Conservation (phyloP, 2,888 invertebrate species). For the Cosmopolites sordidus region DNA sequence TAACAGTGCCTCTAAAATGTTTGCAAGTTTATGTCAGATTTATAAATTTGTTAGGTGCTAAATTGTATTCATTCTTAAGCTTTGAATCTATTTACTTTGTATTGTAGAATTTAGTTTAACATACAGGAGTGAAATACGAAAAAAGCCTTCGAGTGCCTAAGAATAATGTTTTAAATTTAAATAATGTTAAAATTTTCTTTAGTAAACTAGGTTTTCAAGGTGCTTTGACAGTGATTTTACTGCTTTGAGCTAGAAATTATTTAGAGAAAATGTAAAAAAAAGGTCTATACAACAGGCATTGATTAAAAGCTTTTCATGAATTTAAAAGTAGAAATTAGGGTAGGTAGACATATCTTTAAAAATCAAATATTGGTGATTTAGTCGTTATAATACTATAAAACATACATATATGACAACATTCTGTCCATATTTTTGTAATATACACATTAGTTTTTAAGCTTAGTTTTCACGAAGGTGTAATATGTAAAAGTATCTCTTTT, state of each 20-base stretch:
- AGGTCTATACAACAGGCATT: no score
- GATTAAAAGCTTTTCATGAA: no score
- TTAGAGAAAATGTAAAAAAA: no score
- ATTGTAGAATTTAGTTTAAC: neutral
- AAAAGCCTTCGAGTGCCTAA: neutral
- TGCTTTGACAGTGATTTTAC: neutral
- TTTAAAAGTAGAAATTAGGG: no score
- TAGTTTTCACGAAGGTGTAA: neutral
- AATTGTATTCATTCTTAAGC: neutral
- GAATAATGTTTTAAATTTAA: no score
- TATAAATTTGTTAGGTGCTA: neutral
- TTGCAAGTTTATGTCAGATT: neutral
- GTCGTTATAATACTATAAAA: no score
- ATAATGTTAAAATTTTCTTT: no score
- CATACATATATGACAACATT: no score
- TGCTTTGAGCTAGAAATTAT: no score
- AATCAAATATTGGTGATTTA: no score
- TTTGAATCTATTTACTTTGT: neutral
- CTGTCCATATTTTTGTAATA: slow-evolving; percentile 9
- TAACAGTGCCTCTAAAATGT: neutral
- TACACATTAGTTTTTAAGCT: slow-evolving; percentile 5
- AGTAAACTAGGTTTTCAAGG: neutral
- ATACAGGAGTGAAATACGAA: neutral
- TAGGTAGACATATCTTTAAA: no score
- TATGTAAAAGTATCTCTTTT: neutral